Evolutionary conservation across 2,797 vertebrate species (phyloP).

Genomic region (Apogon talboti): DNA sequence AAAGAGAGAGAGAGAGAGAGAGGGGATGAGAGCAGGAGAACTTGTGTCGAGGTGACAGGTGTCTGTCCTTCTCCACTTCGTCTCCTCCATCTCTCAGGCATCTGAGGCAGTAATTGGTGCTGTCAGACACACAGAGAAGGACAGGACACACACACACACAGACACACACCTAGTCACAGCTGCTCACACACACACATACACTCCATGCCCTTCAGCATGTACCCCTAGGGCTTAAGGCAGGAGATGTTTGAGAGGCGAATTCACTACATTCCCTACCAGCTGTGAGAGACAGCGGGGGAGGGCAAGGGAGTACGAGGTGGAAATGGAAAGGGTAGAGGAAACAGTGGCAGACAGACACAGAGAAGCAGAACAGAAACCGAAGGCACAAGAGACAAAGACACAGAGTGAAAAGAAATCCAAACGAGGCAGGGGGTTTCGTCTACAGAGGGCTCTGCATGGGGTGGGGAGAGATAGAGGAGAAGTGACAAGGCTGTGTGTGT

Average conservation of each 20-base stretch:
- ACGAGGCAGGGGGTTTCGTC: slow-evolving; percentile 5
- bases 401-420: slow-evolving; percentile 41
- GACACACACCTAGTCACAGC: slow-evolving; percentile 15
- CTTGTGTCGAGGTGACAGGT: slow-evolving; percentile 65
- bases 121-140: slow-evolving; percentile 70
- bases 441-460: slow-evolving; percentile 39
- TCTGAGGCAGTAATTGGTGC: slow-evolving; percentile 76
- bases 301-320: slow-evolving; percentile 44
- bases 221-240: slow-evolving; percentile 64
- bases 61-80: slow-evolving; percentile 65
- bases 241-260: slow-evolving; percentile 62
- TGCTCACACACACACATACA: slow-evolving; percentile 26
- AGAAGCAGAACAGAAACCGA: slow-evolving; percentile 48
- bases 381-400: slow-evolving; percentile 53
- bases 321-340: slow-evolving; percentile 44
- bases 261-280: slow-evolving; percentile 63
- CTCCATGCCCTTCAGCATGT: slow-evolving; percentile 67
- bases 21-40: slow-evolving; percentile 62
- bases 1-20: slow-evolving; percentile 47
- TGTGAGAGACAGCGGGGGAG: slow-evolving; percentile 61
- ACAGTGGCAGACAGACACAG: slow-evolving; percentile 54
- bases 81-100: slow-evolving; percentile 64
- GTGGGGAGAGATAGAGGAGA: slow-evolving; percentile 46
- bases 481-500: slow-evolving; percentile 50
- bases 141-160: slow-evolving; percentile 54